Base-by-base conservation (phyloP, 1,140 invertebrate species). In the Papilio dardanus region DNA sequence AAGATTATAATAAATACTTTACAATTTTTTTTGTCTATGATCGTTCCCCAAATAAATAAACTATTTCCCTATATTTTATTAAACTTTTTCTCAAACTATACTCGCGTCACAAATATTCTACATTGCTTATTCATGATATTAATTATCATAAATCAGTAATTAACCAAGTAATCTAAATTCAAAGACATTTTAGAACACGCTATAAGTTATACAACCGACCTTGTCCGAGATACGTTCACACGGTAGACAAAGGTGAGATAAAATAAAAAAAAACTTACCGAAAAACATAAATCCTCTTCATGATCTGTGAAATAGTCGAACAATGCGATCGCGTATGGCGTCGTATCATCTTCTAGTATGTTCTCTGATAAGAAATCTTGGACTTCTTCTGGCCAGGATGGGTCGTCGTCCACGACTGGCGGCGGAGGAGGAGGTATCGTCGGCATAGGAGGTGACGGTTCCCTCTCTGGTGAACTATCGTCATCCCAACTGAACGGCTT, bases 381-480 rank as follows among this genome's bases (percentile, higher is more conserved):
- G 12, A 74, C 58, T 31, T 88, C 85, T 16, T 86, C 82, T 2
- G 86, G 92, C 89, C 86, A 94, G 37, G 90, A 82, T 2, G 90
- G 67, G 28, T 92, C 76, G 65, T 88, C 79, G 81, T 93, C 88
- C 77, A 93, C 84, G 33, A 95, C 92, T 40, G 94, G 85, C 0
- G 96, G 96, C 8, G 96, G 96, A 16, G 96, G 95, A 6, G 96
- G 96, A 1, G 96, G 96, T 71, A 96, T 94, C 19, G 94, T 94
- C 6, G 96, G 96, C 96, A 97, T 97, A 0, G 96, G 97, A 0
- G 96, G 96, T 6, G 96, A 97, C 2, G 85, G 79, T 74, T 89
- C 88, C 28, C 86, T 80, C 37, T 91, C 88, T 21, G 89, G 84
- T 54, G 88, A 88, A 75, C 83, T 82, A 69, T 88, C 88, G 19